These are phyloP conservation scores for Castor canadensis DNA, from an alignment of 2,113 vertebrate species.

Conservation along the genomic window DNA sequence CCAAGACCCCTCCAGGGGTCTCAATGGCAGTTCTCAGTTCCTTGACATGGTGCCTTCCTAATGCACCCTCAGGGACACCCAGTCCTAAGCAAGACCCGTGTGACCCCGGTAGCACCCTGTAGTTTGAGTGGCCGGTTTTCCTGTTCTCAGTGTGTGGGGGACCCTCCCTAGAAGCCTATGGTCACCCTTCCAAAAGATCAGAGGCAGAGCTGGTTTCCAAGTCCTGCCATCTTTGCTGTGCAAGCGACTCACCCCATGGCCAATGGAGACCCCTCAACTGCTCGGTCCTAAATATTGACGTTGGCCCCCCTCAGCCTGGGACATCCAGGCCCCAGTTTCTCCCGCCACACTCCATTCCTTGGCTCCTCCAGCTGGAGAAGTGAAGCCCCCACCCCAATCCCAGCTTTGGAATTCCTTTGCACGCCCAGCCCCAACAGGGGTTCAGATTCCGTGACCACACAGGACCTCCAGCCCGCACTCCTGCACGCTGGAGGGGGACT, in stretches of 20 bases:
- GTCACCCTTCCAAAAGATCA: not conserved
- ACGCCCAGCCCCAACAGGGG: not conserved
- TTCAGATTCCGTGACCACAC: not conserved
- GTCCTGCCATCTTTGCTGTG: not conserved
- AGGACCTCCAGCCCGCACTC: too few relatives aligned
- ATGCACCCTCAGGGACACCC: not conserved
- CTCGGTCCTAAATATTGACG: not conserved
- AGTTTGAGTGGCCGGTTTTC: not conserved
- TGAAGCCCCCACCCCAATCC: not conserved
- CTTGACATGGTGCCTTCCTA: not conserved
- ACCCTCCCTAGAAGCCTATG: not conserved
- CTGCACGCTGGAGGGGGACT: not conserved
- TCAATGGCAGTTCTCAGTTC: not conserved
- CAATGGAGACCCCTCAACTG: not conserved
- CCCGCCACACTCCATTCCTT: not conserved
- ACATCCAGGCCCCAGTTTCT: not conserved
- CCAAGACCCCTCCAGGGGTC: not conserved
- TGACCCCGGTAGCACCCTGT: not conserved
- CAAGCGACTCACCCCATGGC: not conserved
- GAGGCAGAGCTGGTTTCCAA: not conserved
- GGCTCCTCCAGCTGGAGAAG: not conserved
- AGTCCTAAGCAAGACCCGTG: too few relatives aligned
- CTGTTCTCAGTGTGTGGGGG: not conserved
- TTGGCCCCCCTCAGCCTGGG: not conserved
- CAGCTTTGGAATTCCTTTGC: not conserved